Base-by-base conservation (phyloP, 2,113 vertebrate species). In the Capreolus pygargus region DNA sequence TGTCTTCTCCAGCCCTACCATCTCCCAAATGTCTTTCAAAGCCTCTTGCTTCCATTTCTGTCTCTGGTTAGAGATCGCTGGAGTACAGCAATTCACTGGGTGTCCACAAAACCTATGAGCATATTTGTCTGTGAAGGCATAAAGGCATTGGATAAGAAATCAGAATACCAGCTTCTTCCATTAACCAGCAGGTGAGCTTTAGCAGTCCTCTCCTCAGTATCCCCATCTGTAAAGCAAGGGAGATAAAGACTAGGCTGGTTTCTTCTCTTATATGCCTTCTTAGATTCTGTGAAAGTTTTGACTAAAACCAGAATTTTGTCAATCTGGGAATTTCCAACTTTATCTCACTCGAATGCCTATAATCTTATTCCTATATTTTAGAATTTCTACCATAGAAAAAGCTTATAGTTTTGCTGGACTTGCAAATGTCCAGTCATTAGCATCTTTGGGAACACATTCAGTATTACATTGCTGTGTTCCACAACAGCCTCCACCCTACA, bases 361-460 rank as follows among this genome's bases (percentile, higher is more conserved):
- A 76, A 86, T 91, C 54, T 50, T 95, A 64, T 45, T 15, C 25
- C 12, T 95, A 70, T 9, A 52, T 84, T 95, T 97, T 70, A 96
- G 64, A 89, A 92, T 27, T 11, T 67, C 7, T 93, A 76, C 25
- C 28, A 61, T 79, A 86, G 33, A 61, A 78, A 67, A 94, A 30
- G 55, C 30, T 19, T 21, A 50, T 47, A 54, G 23, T 70, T 28
- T 95, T 95, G 6, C 21, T 86, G 6, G 86, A 33, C 14, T 93
- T 91, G 21, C 27, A 95, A 84, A 84, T 86, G 39, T 50, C 90
- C 25, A 50, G 19, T 39, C 36, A 86, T 36, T 27, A 91, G 30
- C 36, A 28, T 88, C 16, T 64, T 81, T 85, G 10, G 85, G 28
- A 70, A 81, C 21, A 76, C 25, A 76, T 12, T 33, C 19, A 86